These are phyloP conservation scores for Orgyia antiqua DNA, from an alignment of 2,888 invertebrate species.

Conservation along the genomic window DNA sequence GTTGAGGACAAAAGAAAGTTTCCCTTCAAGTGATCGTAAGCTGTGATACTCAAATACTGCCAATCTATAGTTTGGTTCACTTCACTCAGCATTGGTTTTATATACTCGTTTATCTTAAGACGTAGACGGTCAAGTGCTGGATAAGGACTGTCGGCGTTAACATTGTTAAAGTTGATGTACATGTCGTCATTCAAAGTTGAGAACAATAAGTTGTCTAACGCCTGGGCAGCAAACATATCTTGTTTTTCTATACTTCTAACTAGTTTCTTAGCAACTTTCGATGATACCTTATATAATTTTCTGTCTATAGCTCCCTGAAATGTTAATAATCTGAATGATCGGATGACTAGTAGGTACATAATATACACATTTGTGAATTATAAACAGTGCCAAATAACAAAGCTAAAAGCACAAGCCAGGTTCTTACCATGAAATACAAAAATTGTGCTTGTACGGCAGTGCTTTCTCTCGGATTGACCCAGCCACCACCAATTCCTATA, in stretches of 20 bases:
- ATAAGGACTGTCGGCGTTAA: constrained; percentile 47
- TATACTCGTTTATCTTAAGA: constrained; percentile 45
- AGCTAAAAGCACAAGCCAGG: too few species aligned
- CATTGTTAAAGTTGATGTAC: constrained; percentile 56
- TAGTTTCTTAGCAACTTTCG: constrained; percentile 37
- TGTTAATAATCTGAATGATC: neutral
- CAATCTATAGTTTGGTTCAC: constrained; percentile 54
- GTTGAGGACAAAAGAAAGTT: constrained; percentile 53
- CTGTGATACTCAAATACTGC: constrained; percentile 43
- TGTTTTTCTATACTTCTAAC: constrained; percentile 39
- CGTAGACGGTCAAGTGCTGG: constrained; percentile 37
- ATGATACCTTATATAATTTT: constrained; percentile 37
- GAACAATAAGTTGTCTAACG: constrained; percentile 37
- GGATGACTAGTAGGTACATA: too few species aligned
- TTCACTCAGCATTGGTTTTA: constrained; percentile 51
- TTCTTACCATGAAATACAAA: constrained; percentile 51
- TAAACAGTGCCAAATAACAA: too few species aligned
- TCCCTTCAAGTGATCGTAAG: constrained; percentile 41
- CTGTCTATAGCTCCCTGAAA: constrained; percentile 55
- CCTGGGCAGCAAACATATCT: constrained; percentile 35
- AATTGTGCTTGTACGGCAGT: constrained; percentile 47
- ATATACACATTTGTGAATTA: neutral
- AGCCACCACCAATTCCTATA: constrained; percentile 65
- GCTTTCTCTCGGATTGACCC: constrained; percentile 64
- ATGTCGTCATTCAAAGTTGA: constrained; percentile 35